Evolutionary conservation across 2,113 vertebrate genomes (phyloP).

Genomic region (Amazona guildingii): DNA sequence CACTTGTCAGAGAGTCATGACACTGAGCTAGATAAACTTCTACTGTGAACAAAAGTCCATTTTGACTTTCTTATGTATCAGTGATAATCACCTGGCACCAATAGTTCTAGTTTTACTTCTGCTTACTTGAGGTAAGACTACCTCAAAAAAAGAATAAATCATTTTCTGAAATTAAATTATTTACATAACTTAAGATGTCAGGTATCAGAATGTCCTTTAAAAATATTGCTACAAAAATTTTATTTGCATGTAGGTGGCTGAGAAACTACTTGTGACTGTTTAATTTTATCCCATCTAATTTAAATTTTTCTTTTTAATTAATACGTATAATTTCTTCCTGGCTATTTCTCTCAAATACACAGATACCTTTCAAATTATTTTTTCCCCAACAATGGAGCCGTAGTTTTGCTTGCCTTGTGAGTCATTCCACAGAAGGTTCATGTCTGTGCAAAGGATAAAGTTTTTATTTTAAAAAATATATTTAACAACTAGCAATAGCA

Average conservation of each 20-base stretch:
- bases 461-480: background rate
- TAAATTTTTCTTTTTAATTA: background rate
- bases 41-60: background rate
- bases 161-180: background rate
- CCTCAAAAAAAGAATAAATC: background rate
- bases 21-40: background rate
- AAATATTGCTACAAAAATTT: background rate
- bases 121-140: background rate
- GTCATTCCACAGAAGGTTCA: background rate
- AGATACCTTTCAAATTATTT: background rate
- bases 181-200: background rate
- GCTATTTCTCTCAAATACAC: background rate
- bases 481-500: background rate
- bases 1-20: background rate
- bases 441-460: background rate
- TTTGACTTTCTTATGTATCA: background rate
- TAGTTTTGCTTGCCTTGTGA: background rate
- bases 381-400: background rate
- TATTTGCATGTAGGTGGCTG: background rate
- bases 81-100: background rate
- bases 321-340: background rate
- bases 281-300: background rate
- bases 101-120: background rate
- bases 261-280: background rate
- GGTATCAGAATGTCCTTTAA: background rate